Evolutionary conservation across 2,888 invertebrate species (phyloP).

Genomic region (Stenodema calcarata): DNA sequence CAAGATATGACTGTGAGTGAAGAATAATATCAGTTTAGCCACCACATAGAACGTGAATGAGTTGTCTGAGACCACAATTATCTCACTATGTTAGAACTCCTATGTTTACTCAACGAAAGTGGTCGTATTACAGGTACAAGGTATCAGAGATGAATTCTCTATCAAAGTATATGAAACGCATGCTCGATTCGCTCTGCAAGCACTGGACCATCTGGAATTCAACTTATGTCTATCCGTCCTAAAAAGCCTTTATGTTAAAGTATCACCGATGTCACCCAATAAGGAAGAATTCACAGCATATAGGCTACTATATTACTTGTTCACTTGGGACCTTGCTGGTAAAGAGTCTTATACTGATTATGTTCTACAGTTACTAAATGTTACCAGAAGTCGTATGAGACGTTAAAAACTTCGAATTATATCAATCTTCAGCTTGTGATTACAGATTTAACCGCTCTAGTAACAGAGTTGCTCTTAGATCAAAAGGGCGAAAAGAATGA

Average conservation of each 20-base stretch:
- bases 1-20: conserved; percentile 90
- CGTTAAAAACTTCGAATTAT: too few relatives aligned
- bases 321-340: conserved; percentile 92
- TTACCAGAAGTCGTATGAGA: too few relatives aligned
- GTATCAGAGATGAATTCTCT: conserved; percentile 91
- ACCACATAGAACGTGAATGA: too few relatives aligned
- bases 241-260: conserved; percentile 89
- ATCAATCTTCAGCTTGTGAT: neutral
- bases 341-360: too few relatives aligned
- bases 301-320: conserved; percentile 95
- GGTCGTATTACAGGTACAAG: conserved; percentile 72
- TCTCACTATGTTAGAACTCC: too few relatives aligned
- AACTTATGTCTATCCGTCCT: conserved; percentile 99
- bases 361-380: too few relatives aligned
- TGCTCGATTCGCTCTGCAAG: conserved; percentile 95
- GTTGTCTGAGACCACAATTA: too few relatives aligned
- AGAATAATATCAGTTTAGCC: neutral
- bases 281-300: conserved; percentile 94
- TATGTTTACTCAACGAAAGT: too few relatives aligned
- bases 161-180: conserved; percentile 98
- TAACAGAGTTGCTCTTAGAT: conserved; percentile 77
- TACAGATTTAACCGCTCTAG: conserved; percentile 77
- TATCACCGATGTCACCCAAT: conserved; percentile 72
- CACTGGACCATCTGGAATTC: conserved; percentile 97
- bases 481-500: conserved; percentile 81